Base-by-base conservation (phyloP, 2,797 vertebrate genomes). In the Hoplostethus mediterraneus region DNA sequence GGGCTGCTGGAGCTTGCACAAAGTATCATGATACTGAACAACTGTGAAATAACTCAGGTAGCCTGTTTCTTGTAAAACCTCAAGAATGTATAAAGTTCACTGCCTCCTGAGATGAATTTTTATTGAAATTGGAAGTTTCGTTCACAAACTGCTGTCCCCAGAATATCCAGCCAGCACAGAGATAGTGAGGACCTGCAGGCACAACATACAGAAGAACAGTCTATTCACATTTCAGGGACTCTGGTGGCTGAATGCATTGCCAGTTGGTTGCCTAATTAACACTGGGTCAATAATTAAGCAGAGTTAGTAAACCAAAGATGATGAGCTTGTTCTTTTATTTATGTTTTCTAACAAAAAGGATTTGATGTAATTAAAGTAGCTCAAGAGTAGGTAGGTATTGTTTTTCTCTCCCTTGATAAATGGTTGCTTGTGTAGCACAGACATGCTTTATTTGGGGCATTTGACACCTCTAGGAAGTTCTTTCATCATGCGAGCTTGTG, bases 251-350 rank as follows among this genome's bases (percentile, higher is more conserved):
- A 82, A 75, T 48, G 47, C 69, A 58, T 67, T 75, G 71, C 54
- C 61, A 76, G 66, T 77, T 69, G 71, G 87, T 85, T 84, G 79
- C 61, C 63, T 87, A 86, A 90, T 91, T 90, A 87, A 84, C 62
- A 57, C 33, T 1, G 28, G 14, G 55, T 88, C 81, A 90, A 90
- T 87, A 87, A 91, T 87, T 81, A 76, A 83, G 67, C 65, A 60
- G 77, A 59, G 76, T 76, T 73, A 45, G 77, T 84, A 80, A 80
- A 90, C 75, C 62, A 56, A 65, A 77, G 66, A 89, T 70, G 77
- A 85, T 76, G 51, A 84, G 76, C 72, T 67, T 78, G 80, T 81
- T 84, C 71, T 87, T 91, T 90, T 82, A 89, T 89, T 90, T 56
- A 85, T 79, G 65, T 77, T 84, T 81, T 61, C 49, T 21, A 65